Evolutionary conservation across 2,797 vertebrate species (phyloP).

Genomic region (Peromyscus aztecus): DNA sequence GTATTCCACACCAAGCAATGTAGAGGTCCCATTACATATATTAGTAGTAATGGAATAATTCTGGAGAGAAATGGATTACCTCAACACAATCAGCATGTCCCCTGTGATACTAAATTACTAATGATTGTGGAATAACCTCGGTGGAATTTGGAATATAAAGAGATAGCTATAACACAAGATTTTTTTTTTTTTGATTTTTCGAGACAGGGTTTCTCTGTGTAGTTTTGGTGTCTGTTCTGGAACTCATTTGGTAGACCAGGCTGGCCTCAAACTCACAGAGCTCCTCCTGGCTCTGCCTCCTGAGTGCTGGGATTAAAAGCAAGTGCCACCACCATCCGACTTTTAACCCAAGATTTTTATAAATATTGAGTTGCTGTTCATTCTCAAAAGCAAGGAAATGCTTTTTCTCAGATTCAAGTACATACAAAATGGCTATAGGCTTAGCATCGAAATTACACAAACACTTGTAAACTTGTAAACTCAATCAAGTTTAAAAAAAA

Average conservation of each 20-base stretch:
- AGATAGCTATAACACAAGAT: not conserved
- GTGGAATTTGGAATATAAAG: not conserved
- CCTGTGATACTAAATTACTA: not conserved
- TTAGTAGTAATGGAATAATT: constrained; percentile 33
- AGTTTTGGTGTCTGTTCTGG: no score
- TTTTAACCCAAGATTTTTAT: not conserved
- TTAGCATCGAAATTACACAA: not conserved
- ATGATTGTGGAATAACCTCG: not conserved
- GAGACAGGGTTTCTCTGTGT: no score
- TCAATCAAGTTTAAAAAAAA: not conserved
- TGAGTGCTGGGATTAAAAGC: no score
- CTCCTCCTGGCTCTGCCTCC: no score
- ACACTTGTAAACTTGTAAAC: not conserved
- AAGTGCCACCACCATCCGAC: no score
- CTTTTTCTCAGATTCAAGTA: not conserved
- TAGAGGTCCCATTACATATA: not conserved
- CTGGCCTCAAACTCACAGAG: no score
- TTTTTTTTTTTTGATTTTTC: no score
- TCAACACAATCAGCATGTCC: not conserved
- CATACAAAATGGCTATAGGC: not conserved
- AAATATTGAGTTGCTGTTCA: not conserved
- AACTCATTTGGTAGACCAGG: no score
- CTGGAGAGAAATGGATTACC: not conserved
- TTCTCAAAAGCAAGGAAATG: constrained; percentile 22
- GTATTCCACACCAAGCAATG: not conserved